Percentiles rank a stretch among this genome's conserved stretches.
Conservation (phyloP, 2,113 vertebrate species). For the Nesoenas mayeri region DNA sequence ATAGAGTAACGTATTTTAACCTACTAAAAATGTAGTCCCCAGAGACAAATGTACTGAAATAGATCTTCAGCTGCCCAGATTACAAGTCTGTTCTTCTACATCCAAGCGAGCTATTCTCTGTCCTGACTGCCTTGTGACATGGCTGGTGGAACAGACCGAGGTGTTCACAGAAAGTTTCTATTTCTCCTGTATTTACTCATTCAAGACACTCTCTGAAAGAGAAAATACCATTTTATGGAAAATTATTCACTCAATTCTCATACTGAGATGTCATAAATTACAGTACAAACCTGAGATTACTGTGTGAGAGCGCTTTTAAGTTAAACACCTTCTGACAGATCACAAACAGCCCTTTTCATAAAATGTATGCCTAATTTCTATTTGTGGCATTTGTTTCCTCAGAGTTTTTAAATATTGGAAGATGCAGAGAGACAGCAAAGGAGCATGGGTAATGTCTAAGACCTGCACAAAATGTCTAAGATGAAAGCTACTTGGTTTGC, state of each 20-base stretch:
- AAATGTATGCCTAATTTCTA: neutral
- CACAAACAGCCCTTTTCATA: neutral
- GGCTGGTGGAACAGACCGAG: neutral
- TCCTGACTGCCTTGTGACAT: neutral
- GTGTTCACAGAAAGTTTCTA: neutral
- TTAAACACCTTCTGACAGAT: neutral
- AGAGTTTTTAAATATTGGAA: neutral
- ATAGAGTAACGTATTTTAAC: neutral
- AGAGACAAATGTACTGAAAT: neutral
- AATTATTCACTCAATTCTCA: neutral
- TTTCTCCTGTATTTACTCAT: neutral
- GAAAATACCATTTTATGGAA: neutral
- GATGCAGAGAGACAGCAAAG: neutral
- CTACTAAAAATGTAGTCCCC: neutral
- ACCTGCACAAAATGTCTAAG: neutral
- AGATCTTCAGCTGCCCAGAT: neutral
- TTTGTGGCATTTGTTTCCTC: neutral
- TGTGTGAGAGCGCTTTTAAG: neutral
- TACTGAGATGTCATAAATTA: neutral
- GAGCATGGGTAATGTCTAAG: neutral
- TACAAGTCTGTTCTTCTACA: neutral
- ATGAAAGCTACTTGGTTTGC: constrained; percentile 14
- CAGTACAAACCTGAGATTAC: neutral
- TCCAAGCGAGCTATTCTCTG: neutral
- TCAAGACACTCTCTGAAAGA: neutral